phyloP scores from a whole-genome alignment of 2,797 vertebrate genomes.

The Gila robusta region DNA sequence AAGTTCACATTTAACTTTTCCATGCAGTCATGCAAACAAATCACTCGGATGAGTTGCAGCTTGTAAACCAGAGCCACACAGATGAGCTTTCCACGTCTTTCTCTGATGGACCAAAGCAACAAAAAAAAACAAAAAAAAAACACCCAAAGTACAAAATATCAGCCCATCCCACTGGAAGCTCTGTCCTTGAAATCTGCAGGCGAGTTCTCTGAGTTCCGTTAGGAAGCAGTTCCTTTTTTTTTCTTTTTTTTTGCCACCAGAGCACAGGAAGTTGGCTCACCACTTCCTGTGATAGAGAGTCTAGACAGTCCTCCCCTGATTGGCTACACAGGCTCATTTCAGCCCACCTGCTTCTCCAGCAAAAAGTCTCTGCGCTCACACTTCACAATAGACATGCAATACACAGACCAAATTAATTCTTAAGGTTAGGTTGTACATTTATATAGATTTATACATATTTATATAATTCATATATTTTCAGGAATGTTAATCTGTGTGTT shows the following conservation, averaged over 20 bases:
- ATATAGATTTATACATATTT: slow-evolving; percentile 83
- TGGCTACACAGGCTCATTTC: slow-evolving; percentile 38
- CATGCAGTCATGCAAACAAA: slow-evolving; percentile 56
- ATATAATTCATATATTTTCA: slow-evolving; percentile 84
- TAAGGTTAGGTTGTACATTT: slow-evolving; percentile 82
- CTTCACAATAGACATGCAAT: slow-evolving; percentile 78
- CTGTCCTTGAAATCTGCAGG: slow-evolving; percentile 59
- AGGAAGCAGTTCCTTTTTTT: slow-evolving; percentile 50
- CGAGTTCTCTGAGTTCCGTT: slow-evolving; percentile 50
- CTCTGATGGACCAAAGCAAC: slow-evolving; percentile 55
- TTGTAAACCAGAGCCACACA: slow-evolving; percentile 37
- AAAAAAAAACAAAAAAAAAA: slow-evolving; percentile 11
- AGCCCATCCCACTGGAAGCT: slow-evolving; percentile 65
- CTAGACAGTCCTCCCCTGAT: slow-evolving; percentile 41
- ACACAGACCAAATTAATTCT: slow-evolving; percentile 73
- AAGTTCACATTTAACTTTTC: slow-evolving; percentile 66
- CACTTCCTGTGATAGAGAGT: slow-evolving; percentile 45
- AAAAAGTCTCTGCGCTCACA: slow-evolving; percentile 71
- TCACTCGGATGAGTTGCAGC: slow-evolving; percentile 28
- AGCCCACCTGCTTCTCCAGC: slow-evolving; percentile 32
- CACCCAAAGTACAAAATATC: slow-evolving; percentile 52
- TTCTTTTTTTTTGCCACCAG: slow-evolving; percentile 18
- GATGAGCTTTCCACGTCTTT: slow-evolving; percentile 14
- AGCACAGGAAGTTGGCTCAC: slow-evolving; percentile 43
- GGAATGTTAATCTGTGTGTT: slow-evolving; percentile 87